Conservation (phyloP, 2,797 vertebrate species). For the Salmo trutta region DNA sequence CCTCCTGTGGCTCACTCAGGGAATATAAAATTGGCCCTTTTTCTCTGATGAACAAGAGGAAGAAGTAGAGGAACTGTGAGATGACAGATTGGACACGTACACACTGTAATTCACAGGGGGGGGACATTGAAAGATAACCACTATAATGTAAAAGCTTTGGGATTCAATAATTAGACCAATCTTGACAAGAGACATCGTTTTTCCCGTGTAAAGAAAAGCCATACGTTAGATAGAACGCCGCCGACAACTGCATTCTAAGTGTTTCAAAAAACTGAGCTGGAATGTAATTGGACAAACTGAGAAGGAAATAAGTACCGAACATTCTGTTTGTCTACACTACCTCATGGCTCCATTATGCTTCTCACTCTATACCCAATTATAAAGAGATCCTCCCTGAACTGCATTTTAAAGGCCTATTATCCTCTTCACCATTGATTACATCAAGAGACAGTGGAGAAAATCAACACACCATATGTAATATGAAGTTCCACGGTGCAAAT, state of each 20-base stretch:
- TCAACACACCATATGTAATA: background rate
- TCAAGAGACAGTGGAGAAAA: background rate
- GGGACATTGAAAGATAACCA: constrained; percentile 2
- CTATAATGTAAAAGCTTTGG: constrained; percentile 12
- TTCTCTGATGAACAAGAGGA: constrained; percentile 1
- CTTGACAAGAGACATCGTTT: background rate
- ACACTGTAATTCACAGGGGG: background rate
- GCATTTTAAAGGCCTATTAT: background rate
- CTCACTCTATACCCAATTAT: constrained; percentile 6
- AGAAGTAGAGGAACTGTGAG: background rate
- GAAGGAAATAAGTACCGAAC: background rate
- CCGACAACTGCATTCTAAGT: background rate
- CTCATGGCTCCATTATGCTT: background rate
- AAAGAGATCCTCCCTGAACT: background rate
- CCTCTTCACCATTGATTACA: constrained; percentile 7
- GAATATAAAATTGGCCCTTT: background rate
- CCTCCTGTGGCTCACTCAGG: background rate
- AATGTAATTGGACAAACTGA: background rate
- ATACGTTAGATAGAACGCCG: no score
- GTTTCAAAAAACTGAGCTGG: background rate
- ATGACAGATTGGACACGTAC: constrained; percentile 11
- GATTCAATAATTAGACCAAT: background rate
- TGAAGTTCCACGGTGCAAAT: constrained; percentile 15
- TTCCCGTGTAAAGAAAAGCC: constrained; percentile 2
- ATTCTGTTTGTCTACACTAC: background rate